Evolutionary conservation across 2,113 vertebrate genomes (phyloP).

Genomic region (Tautogolabrus adspersus): DNA sequence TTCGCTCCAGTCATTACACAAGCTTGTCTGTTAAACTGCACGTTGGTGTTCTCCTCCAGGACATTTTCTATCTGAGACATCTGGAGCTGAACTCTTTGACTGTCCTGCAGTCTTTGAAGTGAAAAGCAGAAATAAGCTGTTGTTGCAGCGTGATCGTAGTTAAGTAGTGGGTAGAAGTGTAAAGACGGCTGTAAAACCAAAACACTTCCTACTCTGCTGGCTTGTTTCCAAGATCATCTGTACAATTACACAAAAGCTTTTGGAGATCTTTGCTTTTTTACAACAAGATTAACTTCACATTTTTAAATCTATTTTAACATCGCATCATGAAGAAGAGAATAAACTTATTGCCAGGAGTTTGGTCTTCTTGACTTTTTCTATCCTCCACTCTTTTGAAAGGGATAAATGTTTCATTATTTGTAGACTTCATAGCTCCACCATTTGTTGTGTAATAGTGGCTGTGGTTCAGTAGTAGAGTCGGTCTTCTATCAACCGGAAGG

Average conservation of each 20-base stretch:
- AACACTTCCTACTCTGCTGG: background rate
- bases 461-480: too few species aligned
- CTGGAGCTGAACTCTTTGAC: slow-evolving; percentile 27
- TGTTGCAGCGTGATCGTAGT: slow-evolving; percentile 39
- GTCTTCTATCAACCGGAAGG: too few species aligned
- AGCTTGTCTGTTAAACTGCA: background rate
- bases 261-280: background rate
- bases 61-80: slow-evolving; percentile 4
- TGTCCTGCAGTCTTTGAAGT: slow-evolving; percentile 47
- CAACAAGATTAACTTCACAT: too few species aligned
- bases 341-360: too few species aligned
- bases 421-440: too few species aligned
- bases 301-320: too few species aligned
- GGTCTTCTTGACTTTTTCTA: too few species aligned
- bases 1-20: background rate
- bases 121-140: slow-evolving; percentile 32
- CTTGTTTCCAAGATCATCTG: background rate
- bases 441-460: too few species aligned
- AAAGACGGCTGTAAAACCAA: slow-evolving; percentile 20
- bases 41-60: background rate
- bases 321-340: too few species aligned
- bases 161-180: slow-evolving; percentile 21
- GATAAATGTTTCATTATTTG: too few species aligned
- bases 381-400: too few species aligned
- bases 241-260: background rate